Percentiles rank a stretch among this genome's conserved stretches.
Evolutionary conservation across 2,888 invertebrate species (phyloP).

Genomic region (Cybosia mesomella): DNA sequence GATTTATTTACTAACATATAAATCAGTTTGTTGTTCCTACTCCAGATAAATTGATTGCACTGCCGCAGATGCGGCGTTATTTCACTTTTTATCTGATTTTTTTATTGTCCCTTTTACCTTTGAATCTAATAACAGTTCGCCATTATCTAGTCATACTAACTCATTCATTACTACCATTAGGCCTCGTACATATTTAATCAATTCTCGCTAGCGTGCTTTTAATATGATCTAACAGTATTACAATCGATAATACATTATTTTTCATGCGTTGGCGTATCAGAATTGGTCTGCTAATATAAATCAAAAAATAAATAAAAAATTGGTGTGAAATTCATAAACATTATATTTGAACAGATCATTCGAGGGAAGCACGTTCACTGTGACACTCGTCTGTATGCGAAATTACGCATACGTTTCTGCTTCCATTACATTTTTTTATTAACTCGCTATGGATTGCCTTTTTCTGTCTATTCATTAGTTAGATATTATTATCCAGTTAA

Average conservation of each 20-base stretch:
- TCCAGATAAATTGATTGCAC: too few species aligned
- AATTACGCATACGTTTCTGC: neutral
- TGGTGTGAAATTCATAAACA: neutral
- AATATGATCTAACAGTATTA: too few species aligned
- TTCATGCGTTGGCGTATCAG: neutral
- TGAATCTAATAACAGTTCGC: too few species aligned
- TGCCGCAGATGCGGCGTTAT: too few species aligned
- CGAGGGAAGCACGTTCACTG: neutral
- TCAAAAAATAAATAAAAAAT: neutral
- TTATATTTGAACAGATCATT: neutral
- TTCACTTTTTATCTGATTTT: too few species aligned
- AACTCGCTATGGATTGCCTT: too few species aligned
- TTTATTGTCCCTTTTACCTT: too few species aligned
- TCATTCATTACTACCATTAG: too few species aligned
- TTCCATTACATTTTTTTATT: neutral
- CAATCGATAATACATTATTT: too few species aligned
- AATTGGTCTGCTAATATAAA: neutral
- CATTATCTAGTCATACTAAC: too few species aligned
- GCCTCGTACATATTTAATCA: neutral
- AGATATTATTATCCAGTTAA: neutral
- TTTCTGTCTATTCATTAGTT: neutral
- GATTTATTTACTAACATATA: too few species aligned
- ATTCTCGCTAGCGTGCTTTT: neutral
- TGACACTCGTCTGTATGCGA: neutral
- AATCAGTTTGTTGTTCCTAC: too few species aligned